These are phyloP conservation scores for Pteropus alecto DNA, from an alignment of 2,113 vertebrate genomes.

Conservation along the genomic window DNA sequence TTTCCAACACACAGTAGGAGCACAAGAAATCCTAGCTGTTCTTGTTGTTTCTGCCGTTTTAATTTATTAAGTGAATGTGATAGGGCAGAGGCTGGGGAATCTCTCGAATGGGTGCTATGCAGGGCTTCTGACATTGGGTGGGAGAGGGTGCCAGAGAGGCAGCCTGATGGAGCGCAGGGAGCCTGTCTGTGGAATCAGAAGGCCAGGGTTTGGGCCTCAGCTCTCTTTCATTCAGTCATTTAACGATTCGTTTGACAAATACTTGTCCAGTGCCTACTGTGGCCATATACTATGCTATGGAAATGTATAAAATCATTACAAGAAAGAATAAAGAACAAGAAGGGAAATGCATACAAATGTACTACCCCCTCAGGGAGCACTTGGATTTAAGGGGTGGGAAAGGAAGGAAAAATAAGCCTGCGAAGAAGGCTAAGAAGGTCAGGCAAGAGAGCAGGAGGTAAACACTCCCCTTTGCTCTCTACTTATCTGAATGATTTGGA, in stretches of 20 bases:
- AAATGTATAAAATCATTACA: constrained; percentile 26
- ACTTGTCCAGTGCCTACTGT: not conserved
- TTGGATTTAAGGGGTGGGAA: constrained; percentile 1
- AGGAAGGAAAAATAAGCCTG: constrained; percentile 4
- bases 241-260: constrained; percentile 27
- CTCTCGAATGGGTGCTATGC: not conserved
- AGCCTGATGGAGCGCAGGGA: not conserved
- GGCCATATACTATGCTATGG: not conserved
- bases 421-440: constrained; percentile 6
- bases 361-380: not conserved
- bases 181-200: not conserved
- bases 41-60: not conserved
- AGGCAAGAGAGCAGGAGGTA: not conserved
- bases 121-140: not conserved
- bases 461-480: constrained; percentile 1
- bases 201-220: not conserved
- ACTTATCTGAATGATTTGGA: not conserved
- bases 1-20: not conserved
- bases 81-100: not conserved
- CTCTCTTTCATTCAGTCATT: constrained; percentile 1
- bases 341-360: constrained; percentile 28
- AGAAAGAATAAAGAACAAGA: constrained; percentile 21
- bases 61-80: not conserved
- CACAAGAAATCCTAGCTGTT: not conserved
- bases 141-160: not conserved